phyloP scores from a whole-genome alignment of 2,888 invertebrate genomes.

The Dioctria rufipes region DNA sequence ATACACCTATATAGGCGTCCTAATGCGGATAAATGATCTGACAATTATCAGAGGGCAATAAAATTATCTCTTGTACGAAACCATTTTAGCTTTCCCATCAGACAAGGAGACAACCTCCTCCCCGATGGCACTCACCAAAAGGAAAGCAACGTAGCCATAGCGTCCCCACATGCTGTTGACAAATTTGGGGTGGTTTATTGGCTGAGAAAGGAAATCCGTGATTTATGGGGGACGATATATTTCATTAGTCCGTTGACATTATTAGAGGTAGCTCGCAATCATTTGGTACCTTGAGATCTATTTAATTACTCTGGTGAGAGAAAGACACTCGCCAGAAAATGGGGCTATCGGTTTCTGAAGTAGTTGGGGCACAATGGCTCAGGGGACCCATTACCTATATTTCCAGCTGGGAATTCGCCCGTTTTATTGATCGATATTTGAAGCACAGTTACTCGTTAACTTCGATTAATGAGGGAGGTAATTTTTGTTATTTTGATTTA shows the following conservation, averaged over 20 bases:
- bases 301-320: constrained; percentile 43
- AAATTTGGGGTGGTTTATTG: constrained; percentile 59
- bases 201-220: constrained; percentile 60
- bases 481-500: too few species aligned
- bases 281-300: constrained; percentile 48
- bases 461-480: neutral
- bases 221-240: constrained; percentile 59
- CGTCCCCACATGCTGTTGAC: constrained; percentile 53
- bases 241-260: constrained; percentile 55
- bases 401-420: neutral
- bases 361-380: constrained; percentile 3
- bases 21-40: constrained; percentile 58
- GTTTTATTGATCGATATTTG: neutral
- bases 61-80: constrained; percentile 52
- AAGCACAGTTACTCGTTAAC: neutral
- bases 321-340: neutral
- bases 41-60: constrained; percentile 59
- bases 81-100: constrained; percentile 14
- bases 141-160: neutral
- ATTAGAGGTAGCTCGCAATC: constrained; percentile 33
- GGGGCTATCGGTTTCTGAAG: constrained; percentile 18
- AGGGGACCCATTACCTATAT: neutral
- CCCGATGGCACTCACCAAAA: neutral
- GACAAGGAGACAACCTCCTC: neutral
- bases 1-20: neutral